Evolutionary conservation across 2,113 vertebrate species (phyloP).

Genomic region (Hemichromis elongatus): DNA sequence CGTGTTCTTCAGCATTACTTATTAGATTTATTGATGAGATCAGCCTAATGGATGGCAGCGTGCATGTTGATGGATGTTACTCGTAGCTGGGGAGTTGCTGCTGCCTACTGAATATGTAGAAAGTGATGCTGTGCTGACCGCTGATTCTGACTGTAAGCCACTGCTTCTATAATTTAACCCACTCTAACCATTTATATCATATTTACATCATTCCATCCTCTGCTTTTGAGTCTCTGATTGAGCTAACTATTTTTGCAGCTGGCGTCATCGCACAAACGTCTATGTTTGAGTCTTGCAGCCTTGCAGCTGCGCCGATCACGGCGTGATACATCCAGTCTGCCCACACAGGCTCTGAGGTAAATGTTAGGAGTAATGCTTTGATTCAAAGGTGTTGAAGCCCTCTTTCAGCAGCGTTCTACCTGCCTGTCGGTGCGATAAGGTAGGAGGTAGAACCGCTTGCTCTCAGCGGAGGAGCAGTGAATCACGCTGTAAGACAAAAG

Average conservation of each 20-base stretch:
- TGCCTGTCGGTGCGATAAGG: not conserved
- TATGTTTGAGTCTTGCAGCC: not conserved
- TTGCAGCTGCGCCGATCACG: not conserved
- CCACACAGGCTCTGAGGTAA: not conserved
- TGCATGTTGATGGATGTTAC: not conserved
- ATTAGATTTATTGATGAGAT: fast-evolving
- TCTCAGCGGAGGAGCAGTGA: slow-evolving; percentile 26
- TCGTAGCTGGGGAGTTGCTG: not conserved
- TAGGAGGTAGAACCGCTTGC: slow-evolving; percentile 4
- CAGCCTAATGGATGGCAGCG: not conserved
- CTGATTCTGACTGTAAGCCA: not conserved
- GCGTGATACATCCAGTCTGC: not conserved
- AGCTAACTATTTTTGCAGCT: not conserved
- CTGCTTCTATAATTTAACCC: not conserved
- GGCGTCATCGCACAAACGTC: not conserved
- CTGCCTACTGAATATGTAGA: not conserved
- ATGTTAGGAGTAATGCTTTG: not conserved
- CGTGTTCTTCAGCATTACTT: not conserved
- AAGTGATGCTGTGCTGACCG: not conserved
- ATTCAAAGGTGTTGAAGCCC: not conserved
- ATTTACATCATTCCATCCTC: not conserved
- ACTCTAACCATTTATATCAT: not conserved
- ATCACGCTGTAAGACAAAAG: slow-evolving; percentile 20
- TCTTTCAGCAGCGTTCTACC: not conserved
- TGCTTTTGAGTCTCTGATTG: not conserved